Base-by-base conservation (phyloP, 2,113 vertebrate species). In the Bostrychus sinensis region DNA sequence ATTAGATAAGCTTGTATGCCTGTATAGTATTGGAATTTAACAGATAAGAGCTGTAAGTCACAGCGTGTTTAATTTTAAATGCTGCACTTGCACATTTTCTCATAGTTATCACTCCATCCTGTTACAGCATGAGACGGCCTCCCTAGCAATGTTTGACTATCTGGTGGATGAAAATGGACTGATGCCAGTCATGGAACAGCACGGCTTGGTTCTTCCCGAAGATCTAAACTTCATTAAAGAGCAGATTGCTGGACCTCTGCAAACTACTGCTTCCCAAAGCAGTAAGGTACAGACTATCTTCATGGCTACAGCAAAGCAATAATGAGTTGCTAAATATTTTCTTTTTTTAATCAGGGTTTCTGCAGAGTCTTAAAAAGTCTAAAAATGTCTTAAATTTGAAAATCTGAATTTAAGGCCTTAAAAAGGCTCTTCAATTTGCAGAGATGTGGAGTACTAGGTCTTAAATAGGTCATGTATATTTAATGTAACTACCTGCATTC, bases 201-300 rank as follows among this genome's bases (percentile, higher is more conserved):
- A 96, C n/a, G 95, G 93, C 26, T 91, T 99, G 30, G 20, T 78
- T 23, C 87, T 94, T 36, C 89, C 95, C 0, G 89, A 94, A 28
- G 97, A 99, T 61, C 83, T 97, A 64, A 13, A 59, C 20, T 99
- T 99, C 77, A 97, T 99, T 66, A 96, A 95, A 81, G 97, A 98
- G 42, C 97, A 94, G 61, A 98, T 98, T 63, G 83, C 54, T 23
- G 96, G 97, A 53, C 94, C 95, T 7, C 32, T 62, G 45, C 61
- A 74, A 14, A 37, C 75, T 41, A 51, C 70, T 14, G 36, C 75
- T 2, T 1, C 32, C 0, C 41, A 62, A 48, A 20, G 26, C 4
- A 34, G 80, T 46, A 68, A 45, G 70, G 19, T 42, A 20, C 41
- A 12, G n/a, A 5, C 17, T 23, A 22, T 11, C 0, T 34, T 56